Percentiles rank a stretch among this genome's conserved stretches.
phyloP scores from a whole-genome alignment of 2,113 vertebrate species.

The Mustela lutreola region DNA sequence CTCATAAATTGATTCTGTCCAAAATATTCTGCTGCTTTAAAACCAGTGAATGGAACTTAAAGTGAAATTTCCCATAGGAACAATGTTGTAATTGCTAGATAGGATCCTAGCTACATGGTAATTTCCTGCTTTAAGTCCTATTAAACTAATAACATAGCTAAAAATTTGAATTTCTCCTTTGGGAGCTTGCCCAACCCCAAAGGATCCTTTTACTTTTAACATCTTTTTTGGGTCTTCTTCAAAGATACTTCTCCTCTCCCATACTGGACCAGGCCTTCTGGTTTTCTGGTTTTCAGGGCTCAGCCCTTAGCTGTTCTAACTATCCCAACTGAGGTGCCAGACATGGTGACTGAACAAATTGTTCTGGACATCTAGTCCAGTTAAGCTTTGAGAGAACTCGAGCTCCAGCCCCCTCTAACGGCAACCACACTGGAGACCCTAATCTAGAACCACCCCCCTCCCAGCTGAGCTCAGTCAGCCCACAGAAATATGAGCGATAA shows the following conservation, averaged over 20 bases:
- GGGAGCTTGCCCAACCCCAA: background rate
- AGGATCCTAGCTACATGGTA: background rate
- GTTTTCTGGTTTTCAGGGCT: background rate
- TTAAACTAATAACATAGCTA: background rate
- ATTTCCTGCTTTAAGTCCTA: slow-evolving; percentile 22
- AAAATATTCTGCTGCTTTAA: slow-evolving; percentile 36
- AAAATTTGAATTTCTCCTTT: slow-evolving; percentile 30
- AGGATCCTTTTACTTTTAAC: background rate
- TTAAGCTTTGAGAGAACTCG: background rate
- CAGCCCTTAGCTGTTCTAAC: background rate
- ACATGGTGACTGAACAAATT: background rate
- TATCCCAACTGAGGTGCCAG: background rate
- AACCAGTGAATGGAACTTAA: slow-evolving; percentile 5
- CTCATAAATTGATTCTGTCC: slow-evolving; percentile 15
- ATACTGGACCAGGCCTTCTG: background rate
- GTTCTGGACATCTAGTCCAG: background rate
- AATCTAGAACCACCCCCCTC: background rate
- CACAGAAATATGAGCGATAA: background rate
- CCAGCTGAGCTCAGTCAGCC: background rate
- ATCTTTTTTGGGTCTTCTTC: background rate
- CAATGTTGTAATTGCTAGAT: background rate
- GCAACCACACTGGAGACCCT: background rate
- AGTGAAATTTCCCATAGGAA: slow-evolving; percentile 41
- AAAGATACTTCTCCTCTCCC: background rate
- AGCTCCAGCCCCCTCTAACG: background rate